These are phyloP conservation scores for Platysteira castanea DNA, from an alignment of 2,113 vertebrate species.

Conservation along the genomic window DNA sequence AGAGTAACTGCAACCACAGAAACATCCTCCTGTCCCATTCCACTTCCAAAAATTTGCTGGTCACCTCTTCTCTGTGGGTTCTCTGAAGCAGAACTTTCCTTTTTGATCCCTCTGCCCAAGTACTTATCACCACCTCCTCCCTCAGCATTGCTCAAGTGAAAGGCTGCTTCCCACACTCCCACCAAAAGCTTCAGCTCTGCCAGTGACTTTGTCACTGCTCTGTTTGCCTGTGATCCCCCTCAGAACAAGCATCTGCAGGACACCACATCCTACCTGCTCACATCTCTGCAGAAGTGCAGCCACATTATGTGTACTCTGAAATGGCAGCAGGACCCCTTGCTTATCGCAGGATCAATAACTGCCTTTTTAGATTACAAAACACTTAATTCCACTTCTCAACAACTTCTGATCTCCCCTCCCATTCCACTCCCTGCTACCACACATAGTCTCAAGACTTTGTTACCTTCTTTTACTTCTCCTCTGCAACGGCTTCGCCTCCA, in stretches of 20 bases:
- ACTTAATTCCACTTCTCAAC: background rate
- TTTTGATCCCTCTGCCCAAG: background rate
- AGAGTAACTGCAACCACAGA: background rate
- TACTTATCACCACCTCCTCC: background rate
- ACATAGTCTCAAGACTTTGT: background rate
- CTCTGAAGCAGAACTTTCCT: background rate
- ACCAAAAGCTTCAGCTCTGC: background rate
- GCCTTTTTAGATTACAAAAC: background rate
- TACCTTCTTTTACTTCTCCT: slow-evolving; percentile 33
- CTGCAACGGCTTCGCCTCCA: background rate
- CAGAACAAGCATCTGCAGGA: background rate
- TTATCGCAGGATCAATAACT: background rate
- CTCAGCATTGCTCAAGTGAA: background rate
- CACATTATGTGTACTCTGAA: background rate
- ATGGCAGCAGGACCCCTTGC: background rate
- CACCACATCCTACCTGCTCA: background rate
- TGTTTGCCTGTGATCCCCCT: background rate
- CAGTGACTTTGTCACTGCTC: background rate
- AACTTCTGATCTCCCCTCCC: background rate
- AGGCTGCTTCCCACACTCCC: background rate
- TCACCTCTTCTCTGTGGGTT: background rate
- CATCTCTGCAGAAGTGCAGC: background rate
- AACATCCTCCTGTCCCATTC: background rate
- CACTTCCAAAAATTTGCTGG: background rate
- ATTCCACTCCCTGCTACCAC: background rate